These are phyloP conservation scores for Bradynema listronoti DNA, from an alignment of 1,140 invertebrate genomes.

Conservation along the genomic window DNA sequence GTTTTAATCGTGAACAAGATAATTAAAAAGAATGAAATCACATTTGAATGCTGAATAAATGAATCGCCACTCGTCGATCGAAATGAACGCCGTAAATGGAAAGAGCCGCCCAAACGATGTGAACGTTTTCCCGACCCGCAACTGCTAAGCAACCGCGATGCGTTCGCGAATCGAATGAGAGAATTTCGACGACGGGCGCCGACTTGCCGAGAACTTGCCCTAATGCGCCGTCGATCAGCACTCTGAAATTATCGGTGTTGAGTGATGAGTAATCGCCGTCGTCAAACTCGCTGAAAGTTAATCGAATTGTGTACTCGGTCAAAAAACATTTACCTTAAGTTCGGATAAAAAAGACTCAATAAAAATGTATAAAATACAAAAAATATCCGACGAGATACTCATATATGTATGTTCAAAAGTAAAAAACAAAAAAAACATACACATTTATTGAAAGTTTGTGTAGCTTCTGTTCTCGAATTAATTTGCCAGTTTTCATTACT, in stretches of 20 bases:
- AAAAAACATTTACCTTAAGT: too few relatives aligned
- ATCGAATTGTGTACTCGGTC: not conserved
- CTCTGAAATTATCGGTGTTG: constrained; percentile 9
- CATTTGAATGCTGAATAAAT: constrained; percentile 15
- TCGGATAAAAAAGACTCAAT: too few relatives aligned
- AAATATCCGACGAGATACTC: too few relatives aligned
- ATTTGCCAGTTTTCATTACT: too few relatives aligned
- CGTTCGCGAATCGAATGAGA: constrained; percentile 12
- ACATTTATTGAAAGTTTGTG: too few relatives aligned
- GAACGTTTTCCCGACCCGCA: constrained; percentile 7
- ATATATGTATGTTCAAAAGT: too few relatives aligned
- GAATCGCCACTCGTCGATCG: constrained; percentile 22
- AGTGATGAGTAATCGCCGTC: constrained; percentile 5
- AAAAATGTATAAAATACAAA: too few relatives aligned
- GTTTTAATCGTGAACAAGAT: too few relatives aligned
- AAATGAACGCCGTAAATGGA: constrained; percentile 28
- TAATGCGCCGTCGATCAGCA: constrained; percentile 18
- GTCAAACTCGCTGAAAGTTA: constrained; percentile 25
- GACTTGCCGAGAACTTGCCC: constrained; percentile 17
- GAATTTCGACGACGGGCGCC: constrained; percentile 15
- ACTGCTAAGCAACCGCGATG: constrained; percentile 13
- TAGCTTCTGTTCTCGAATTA: too few relatives aligned
- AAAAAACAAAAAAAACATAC: too few relatives aligned
- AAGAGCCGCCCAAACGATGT: constrained; percentile 28
- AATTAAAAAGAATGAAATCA: too few relatives aligned